A percentile compares a stretch with the other conserved stretches of the same genome.
Evolutionary conservation across 2,888 invertebrate species (phyloP).

Genomic region (Torymus auratus): DNA sequence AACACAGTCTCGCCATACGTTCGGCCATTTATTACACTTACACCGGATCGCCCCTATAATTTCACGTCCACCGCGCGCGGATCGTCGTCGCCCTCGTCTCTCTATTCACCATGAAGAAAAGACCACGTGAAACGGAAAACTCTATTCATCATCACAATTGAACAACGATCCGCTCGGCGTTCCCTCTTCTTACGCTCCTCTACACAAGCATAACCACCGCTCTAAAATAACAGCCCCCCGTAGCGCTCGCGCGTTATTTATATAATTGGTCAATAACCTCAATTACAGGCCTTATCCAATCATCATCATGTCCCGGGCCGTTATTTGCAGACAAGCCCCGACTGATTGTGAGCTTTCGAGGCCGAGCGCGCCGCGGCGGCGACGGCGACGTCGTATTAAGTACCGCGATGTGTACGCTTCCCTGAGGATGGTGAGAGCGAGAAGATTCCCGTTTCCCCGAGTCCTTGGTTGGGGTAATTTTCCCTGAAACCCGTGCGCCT

Average conservation of each 20-base stretch:
- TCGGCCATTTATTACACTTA: no score
- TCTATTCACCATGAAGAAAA: background rate
- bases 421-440: background rate
- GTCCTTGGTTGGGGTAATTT: conserved; percentile 35
- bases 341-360: conserved; percentile 73
- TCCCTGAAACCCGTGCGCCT: background rate
- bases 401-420: no score
- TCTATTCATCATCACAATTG: conserved; percentile 26
- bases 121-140: background rate
- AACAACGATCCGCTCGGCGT: conserved; percentile 57
- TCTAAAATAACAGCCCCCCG: conserved; percentile 71
- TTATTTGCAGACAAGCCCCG: conserved; percentile 76
- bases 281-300: conserved; percentile 76
- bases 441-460: conserved; percentile 20
- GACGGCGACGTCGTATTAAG: no score
- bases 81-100: background rate
- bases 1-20: no score
- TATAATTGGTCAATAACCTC: conserved; percentile 76
- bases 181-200: conserved; percentile 60
- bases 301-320: conserved; percentile 73
- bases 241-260: conserved; percentile 70
- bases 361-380: background rate
- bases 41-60: no score
- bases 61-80: background rate
- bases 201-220: background rate